Evolutionary conservation across 2,113 vertebrate species (phyloP).

Genomic region (Siniperca knerii): DNA sequence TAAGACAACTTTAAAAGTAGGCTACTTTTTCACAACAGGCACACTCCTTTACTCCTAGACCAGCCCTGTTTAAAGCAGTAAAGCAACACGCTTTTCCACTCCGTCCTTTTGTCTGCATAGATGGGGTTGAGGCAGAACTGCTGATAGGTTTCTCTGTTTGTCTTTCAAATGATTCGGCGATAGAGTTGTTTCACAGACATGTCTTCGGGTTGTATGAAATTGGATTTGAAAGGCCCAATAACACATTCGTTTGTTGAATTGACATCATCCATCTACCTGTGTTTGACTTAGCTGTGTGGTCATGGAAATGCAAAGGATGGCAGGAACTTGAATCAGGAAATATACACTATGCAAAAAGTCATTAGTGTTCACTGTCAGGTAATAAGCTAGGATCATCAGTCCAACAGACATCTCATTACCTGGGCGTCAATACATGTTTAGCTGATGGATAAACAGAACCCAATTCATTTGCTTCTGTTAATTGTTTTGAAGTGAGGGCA

Average conservation of each 20-base stretch:
- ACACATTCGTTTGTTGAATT: background rate
- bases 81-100: constrained; percentile 43
- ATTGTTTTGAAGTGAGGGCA: constrained; percentile 62
- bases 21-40: constrained; percentile 4
- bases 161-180: constrained; percentile 12
- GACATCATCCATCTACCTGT: background rate
- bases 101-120: constrained; percentile 60
- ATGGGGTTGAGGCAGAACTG: constrained; percentile 13
- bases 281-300: constrained; percentile 2
- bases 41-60: background rate
- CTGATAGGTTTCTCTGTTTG: constrained; percentile 29
- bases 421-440: constrained; percentile 75
- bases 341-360: constrained; percentile 42
- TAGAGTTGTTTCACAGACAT: background rate
- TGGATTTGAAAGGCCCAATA: background rate
- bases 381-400: constrained; percentile 73
- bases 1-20: constrained; percentile 58
- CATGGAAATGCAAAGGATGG: constrained; percentile 8
- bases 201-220: background rate
- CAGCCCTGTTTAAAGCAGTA: constrained; percentile 11
- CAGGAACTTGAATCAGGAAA: constrained; percentile 7
- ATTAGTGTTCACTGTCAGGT: constrained; percentile 61
- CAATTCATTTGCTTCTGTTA: constrained; percentile 63
- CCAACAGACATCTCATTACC: constrained; percentile 80
- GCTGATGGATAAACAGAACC: constrained; percentile 73